Conservation (phyloP, 2,888 invertebrate species). For the Oegoconia quadripuncta region DNA sequence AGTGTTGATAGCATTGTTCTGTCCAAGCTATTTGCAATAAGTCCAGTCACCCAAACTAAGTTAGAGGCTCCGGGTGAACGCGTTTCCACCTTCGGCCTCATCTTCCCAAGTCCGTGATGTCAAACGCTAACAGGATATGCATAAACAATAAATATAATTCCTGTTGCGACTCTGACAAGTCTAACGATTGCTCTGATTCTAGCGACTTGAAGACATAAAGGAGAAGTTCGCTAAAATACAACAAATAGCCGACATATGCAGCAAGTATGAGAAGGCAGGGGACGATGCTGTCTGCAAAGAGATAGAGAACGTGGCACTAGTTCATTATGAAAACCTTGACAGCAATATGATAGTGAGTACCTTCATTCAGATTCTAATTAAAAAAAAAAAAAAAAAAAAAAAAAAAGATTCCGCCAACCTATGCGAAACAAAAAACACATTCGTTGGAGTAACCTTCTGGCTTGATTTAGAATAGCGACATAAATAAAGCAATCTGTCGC, state of each 20-base stretch:
- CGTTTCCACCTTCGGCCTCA: no score
- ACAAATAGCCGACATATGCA: conserved; percentile 81
- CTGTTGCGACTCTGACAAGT: background rate
- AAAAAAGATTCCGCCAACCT: conserved; percentile 4
- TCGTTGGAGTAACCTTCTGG: no score
- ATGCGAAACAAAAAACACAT: no score
- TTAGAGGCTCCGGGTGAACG: no score
- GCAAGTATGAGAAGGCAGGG: conserved; percentile 82
- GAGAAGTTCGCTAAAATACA: conserved; percentile 80
- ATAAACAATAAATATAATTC: no score
- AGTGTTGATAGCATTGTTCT: no score
- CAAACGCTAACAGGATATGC: no score
- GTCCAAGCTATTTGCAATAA: no score
- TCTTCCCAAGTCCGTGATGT: no score
- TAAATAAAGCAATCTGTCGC: no score
- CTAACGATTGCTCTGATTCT: conserved; percentile 17
- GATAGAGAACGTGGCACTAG: conserved; percentile 29
- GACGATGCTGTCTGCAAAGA: conserved; percentile 58
- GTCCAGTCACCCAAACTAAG: no score
- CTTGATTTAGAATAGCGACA: no score
- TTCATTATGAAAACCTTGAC: conserved; percentile 54
- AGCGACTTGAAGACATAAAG: conserved; percentile 74
- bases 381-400: background rate
- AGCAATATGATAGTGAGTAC: conserved; percentile 59
- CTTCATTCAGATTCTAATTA: background rate